Evolutionary conservation across 2,797 vertebrate genomes (phyloP).

Genomic region (Myotis myotis): DNA sequence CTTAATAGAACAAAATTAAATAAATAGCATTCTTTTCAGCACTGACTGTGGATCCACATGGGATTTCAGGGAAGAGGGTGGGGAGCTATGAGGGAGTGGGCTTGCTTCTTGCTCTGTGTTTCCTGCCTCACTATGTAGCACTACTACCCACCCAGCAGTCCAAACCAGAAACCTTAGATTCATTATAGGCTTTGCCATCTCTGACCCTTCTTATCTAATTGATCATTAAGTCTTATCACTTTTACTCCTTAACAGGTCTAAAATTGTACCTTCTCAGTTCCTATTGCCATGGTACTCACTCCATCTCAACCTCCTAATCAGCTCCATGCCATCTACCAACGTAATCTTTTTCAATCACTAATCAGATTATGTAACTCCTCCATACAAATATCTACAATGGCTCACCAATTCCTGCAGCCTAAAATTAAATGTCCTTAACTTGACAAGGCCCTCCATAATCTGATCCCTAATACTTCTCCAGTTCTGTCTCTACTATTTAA

Average conservation of each 20-base stretch:
- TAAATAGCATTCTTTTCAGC: not conserved
- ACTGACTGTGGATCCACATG: not conserved
- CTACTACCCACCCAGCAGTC: not conserved
- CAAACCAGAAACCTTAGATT: not conserved
- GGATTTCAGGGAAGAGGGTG: not conserved
- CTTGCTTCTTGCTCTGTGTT: not conserved
- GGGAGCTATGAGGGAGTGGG: not conserved
- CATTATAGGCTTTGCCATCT: not conserved
- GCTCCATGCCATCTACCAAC: not conserved
- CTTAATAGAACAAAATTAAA: constrained; percentile 29
- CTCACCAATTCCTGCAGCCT: not conserved
- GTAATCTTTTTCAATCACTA: not conserved
- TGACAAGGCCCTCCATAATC: not conserved
- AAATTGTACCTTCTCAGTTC: not conserved
- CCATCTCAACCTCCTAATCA: not conserved
- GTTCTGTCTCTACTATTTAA: not conserved
- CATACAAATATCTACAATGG: not conserved
- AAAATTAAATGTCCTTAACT: not conserved
- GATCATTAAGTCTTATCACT: not conserved
- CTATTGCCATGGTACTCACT: not conserved
- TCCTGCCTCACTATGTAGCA: not conserved
- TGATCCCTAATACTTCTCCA: not conserved
- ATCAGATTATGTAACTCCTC: constrained; percentile 14
- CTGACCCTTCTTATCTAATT: not conserved
- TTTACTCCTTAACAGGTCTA: not conserved